Conservation (phyloP, 2,113 vertebrate species). For the Nematolebias whitei region DNA sequence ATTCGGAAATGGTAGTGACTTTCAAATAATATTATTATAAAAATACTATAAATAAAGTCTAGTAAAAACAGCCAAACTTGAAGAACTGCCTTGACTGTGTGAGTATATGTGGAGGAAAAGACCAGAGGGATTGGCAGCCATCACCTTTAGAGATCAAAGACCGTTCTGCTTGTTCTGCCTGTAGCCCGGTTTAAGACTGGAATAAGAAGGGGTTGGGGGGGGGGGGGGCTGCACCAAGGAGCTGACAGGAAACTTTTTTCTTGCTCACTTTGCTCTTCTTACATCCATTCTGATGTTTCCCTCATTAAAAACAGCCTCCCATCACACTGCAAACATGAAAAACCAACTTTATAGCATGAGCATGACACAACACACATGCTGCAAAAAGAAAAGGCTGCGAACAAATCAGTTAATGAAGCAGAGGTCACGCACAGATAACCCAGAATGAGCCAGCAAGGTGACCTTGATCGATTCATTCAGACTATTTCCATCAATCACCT, state of each 20-base stretch:
- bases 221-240: slow-evolving; percentile 26
- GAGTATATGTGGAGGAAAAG: slow-evolving; percentile 26
- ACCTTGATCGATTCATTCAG: slow-evolving; percentile 42
- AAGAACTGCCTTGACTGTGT: slow-evolving; percentile 28
- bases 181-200: slow-evolving; percentile 49
- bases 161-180: slow-evolving; percentile 58
- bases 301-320: slow-evolving; percentile 42
- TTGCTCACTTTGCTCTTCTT: slow-evolving; percentile 37
- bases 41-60: too few species aligned
- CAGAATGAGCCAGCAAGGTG: slow-evolving; percentile 10
- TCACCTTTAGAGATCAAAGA: slow-evolving; percentile 71
- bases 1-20: too few species aligned
- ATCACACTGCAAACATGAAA: slow-evolving; percentile 35
- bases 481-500: slow-evolving; percentile 24
- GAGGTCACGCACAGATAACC: slow-evolving; percentile 30
- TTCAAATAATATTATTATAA: too few species aligned
- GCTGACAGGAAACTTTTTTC: slow-evolving; percentile 36
- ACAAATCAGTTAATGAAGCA: slow-evolving; percentile 49
- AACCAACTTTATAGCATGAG: slow-evolving; percentile 21
- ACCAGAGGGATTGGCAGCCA: slow-evolving; percentile 49
- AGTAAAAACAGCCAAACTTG: too few species aligned
- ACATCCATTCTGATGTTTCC: slow-evolving; percentile 23
- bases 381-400: slow-evolving; percentile 12
- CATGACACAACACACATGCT: neutral
- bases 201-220: slow-evolving; percentile 18